Conservation (phyloP, 2,797 vertebrate species). For the Oryzias sinensis region DNA sequence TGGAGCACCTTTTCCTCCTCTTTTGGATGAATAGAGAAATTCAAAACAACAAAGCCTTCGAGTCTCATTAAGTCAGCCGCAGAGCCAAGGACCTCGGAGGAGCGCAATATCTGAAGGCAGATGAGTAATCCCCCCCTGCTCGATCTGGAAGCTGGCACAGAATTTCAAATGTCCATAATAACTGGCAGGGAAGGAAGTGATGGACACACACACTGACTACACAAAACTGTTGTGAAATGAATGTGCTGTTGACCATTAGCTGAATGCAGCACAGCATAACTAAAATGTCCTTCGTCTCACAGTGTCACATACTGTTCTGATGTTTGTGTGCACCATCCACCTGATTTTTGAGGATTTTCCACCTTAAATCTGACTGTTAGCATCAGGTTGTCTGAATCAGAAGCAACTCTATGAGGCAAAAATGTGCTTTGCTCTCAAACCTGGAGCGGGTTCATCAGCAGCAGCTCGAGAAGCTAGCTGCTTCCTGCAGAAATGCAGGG, state of each 20-base stretch:
- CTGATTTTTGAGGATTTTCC: conserved; percentile 12
- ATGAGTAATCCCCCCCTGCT: conserved; percentile 76
- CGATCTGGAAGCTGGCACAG: conserved; percentile 74
- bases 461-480: conserved; percentile 34
- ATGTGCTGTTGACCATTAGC: conserved; percentile 67
- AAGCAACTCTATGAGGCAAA: conserved; percentile 1
- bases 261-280: conserved; percentile 58
- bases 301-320: conserved; percentile 47
- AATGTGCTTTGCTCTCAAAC: neutral
- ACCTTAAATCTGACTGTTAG: conserved; percentile 19
- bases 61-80: conserved; percentile 81
- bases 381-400: conserved; percentile 6
- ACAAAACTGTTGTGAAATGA: conserved; percentile 49
- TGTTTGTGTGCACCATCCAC: conserved; percentile 22
- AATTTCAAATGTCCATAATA: conserved; percentile 82
- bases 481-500: conserved; percentile 23
- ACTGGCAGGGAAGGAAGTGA: conserved; percentile 70
- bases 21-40: conserved; percentile 83
- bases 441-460: conserved; percentile 49
- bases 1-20: conserved; percentile 79
- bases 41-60: conserved; percentile 83
- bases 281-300: conserved; percentile 62
- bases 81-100: conserved; percentile 72
- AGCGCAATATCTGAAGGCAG: conserved; percentile 76
- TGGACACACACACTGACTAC: conserved; percentile 47